Evolutionary conservation across 2,113 vertebrate species (phyloP).

Genomic region (Panurus biarmicus): DNA sequence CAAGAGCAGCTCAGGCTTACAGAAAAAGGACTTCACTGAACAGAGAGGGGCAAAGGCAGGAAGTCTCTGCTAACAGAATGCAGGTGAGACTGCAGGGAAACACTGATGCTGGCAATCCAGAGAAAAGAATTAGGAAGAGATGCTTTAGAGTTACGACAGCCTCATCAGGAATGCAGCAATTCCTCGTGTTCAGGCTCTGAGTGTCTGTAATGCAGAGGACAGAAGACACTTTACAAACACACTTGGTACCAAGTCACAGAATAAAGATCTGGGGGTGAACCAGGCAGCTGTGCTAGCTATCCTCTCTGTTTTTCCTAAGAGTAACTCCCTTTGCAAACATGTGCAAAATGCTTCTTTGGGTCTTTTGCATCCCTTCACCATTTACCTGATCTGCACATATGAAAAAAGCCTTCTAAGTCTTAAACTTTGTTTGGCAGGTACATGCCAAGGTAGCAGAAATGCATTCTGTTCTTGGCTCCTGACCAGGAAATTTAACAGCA

Average conservation of each 20-base stretch:
- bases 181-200: not conserved
- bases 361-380: not conserved
- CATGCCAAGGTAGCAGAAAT: not conserved
- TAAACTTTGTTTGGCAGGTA: not conserved
- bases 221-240: not conserved
- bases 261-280: not conserved
- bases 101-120: not conserved
- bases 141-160: not conserved
- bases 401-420: not conserved
- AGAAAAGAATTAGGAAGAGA: not conserved
- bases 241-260: not conserved
- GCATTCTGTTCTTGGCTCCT: not conserved
- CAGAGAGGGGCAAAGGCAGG: not conserved
- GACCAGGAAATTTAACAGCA: not conserved
- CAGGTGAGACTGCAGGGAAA: not conserved
- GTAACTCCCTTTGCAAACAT: not conserved
- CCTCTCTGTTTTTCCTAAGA: not conserved
- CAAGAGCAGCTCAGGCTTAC: not conserved
- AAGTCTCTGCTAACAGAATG: not conserved
- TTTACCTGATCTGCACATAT: not conserved
- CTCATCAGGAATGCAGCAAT: not conserved
- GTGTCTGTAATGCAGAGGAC: not conserved
- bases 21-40: not conserved
- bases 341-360: not conserved
- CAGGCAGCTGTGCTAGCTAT: not conserved